A percentile compares a stretch with the other conserved stretches of the same genome.
These are phyloP conservation scores for Perccottus glenii DNA, from an alignment of 2,113 vertebrate genomes.

Conservation along the genomic window DNA sequence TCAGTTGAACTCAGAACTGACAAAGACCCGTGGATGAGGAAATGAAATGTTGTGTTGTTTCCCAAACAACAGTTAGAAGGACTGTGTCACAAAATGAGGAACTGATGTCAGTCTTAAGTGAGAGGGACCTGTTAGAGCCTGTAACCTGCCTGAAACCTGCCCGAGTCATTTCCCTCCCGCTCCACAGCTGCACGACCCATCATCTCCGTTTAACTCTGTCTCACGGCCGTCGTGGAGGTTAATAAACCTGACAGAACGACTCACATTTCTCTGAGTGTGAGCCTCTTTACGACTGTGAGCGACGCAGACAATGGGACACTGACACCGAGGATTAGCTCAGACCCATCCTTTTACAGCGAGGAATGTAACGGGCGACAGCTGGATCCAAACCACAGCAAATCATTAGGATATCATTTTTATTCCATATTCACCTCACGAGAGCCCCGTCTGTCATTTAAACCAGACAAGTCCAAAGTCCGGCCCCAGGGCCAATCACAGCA, in stretches of 20 bases:
- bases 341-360: conserved; percentile 65
- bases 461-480: too few relatives aligned
- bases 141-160: too few relatives aligned
- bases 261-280: conserved; percentile 37
- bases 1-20: too few relatives aligned
- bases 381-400: conserved; percentile 64
- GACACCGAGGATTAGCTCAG: conserved; percentile 52
- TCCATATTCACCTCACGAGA: conserved; percentile 25
- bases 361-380: conserved; percentile 77
- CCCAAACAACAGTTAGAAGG: too few relatives aligned
- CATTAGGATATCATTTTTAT: conserved; percentile 55
- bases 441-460: too few relatives aligned
- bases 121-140: too few relatives aligned
- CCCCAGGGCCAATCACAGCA: too few relatives aligned
- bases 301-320: conserved; percentile 68
- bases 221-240: background rate
- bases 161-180: conserved; percentile 10
- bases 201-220: background rate
- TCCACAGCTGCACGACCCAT: conserved; percentile 22
- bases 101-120: too few relatives aligned
- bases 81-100: too few relatives aligned
- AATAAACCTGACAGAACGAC: conserved; percentile 15
- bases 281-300: conserved; percentile 24
- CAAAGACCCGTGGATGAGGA: too few relatives aligned
- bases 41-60: too few relatives aligned